phyloP scores from a whole-genome alignment of 2,113 vertebrate species.

The Chlamydotis undulata region DNA sequence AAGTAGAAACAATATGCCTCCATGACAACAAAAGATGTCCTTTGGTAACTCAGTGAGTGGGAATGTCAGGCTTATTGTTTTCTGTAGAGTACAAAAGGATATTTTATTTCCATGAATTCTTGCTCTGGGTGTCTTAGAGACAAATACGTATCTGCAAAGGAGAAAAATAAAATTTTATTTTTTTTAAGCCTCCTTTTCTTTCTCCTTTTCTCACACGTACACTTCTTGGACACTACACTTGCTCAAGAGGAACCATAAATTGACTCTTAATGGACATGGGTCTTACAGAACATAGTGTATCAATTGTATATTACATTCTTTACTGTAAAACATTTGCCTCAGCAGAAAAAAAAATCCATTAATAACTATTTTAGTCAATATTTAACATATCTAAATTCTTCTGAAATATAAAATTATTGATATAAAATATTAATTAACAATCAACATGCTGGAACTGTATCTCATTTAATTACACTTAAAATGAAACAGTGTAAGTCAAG shows the following conservation, averaged over 20 bases:
- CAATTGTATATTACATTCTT: not conserved
- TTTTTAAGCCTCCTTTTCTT: not conserved
- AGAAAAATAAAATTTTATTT: not conserved
- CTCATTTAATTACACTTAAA: not conserved
- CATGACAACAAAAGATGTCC: not conserved
- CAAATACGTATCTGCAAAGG: not conserved
- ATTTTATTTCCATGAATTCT: not conserved
- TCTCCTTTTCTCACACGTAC: not conserved
- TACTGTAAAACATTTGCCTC: conserved; percentile 14
- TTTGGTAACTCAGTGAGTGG: not conserved
- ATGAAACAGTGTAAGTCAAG: not conserved
- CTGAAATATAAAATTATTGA: conserved; percentile 23
- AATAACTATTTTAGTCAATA: conserved; percentile 32
- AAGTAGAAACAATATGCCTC: not conserved
- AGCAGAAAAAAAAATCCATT: conserved; percentile 15
- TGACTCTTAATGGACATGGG: not conserved
- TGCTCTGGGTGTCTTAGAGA: not conserved
- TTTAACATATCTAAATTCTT: conserved; percentile 36
- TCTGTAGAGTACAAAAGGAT: not conserved
- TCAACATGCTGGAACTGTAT: not conserved
- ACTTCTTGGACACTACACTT: not conserved
- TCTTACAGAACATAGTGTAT: not conserved
- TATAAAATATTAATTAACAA: conserved; percentile 34
- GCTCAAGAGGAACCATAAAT: not conserved
- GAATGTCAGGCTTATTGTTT: not conserved